phyloP scores from a whole-genome alignment of 2,888 invertebrate genomes.

The Scelioninae gen. 1 region DNA sequence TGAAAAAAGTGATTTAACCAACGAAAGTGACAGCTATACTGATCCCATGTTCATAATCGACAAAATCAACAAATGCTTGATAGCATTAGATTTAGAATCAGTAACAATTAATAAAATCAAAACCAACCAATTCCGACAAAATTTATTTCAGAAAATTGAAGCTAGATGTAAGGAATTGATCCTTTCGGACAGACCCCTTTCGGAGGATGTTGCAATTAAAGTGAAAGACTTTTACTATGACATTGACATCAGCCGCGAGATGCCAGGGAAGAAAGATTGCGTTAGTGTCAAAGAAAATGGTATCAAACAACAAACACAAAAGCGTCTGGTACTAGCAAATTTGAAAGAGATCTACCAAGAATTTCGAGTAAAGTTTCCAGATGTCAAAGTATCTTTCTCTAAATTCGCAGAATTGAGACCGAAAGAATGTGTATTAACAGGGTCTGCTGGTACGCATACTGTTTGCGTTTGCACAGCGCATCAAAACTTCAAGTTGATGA shows the following conservation, averaged over 20 bases:
- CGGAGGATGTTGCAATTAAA: neutral
- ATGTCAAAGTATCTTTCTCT: constrained; percentile 27
- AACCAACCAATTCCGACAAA: constrained; percentile 11
- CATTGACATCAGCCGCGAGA: constrained; percentile 23
- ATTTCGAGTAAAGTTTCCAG: constrained; percentile 22
- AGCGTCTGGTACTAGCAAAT: constrained; percentile 29
- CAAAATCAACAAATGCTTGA: constrained; percentile 26
- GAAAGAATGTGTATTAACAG: constrained; percentile 36
- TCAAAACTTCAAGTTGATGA: constrained; percentile 20
- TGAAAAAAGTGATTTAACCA: constrained; percentile 23
- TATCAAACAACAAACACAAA: constrained; percentile 24
- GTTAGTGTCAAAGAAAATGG: constrained; percentile 16
- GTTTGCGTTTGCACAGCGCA: constrained; percentile 38
- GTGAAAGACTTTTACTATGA: constrained; percentile 25
- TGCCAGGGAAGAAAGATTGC: constrained; percentile 37
- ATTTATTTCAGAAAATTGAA: constrained; percentile 18
- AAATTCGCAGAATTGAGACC: constrained; percentile 35
- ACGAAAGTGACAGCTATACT: constrained; percentile 37
- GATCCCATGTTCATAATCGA: constrained; percentile 14
- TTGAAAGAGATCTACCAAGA: constrained; percentile 16
- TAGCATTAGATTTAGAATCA: constrained; percentile 16
- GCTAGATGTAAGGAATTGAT: constrained; percentile 4
- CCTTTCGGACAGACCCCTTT: neutral
- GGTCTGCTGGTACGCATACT: constrained; percentile 34
- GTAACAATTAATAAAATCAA: neutral